These are phyloP conservation scores for Siderastrea radians DNA, from an alignment of 92 coral and sea anemone genomes.

Conservation along the genomic window DNA sequence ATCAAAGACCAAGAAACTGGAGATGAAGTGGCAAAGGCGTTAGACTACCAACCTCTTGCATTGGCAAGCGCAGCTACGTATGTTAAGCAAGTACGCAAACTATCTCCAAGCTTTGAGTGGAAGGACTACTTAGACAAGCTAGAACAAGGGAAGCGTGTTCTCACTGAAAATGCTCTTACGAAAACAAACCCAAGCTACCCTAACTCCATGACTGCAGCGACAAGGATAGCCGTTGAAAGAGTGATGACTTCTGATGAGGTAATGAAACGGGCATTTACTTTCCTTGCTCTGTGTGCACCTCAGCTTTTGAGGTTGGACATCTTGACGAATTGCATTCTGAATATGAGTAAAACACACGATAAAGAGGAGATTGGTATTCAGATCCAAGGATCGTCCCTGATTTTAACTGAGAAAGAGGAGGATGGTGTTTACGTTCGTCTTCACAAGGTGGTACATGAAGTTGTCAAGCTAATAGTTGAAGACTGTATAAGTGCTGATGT, in stretches of 20 bases:
- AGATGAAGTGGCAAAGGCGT: constrained; percentile 44
- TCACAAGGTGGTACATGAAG: constrained; percentile 60
- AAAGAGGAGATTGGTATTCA: constrained; percentile 30
- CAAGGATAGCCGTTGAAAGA: constrained; percentile 53
- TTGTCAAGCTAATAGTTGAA: background rate
- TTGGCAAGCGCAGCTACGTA: constrained; percentile 72
- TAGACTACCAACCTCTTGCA: constrained; percentile 75
- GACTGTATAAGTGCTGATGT: background rate
- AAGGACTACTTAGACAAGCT: constrained; percentile 38
- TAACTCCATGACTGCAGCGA: constrained; percentile 54
- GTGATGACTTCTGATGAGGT: constrained; percentile 11
- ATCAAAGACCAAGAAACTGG: background rate
- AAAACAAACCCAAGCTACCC: constrained; percentile 24
- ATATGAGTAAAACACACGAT: constrained; percentile 21
- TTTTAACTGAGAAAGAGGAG: constrained; percentile 26
- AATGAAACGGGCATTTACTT: constrained; percentile 40
- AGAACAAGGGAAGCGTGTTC: constrained; percentile 26
- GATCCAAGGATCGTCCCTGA: constrained; percentile 54
- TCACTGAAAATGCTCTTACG: constrained; percentile 32
- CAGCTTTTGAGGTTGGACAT: constrained; percentile 38
- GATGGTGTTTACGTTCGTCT: constrained; percentile 24
- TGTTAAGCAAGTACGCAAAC: constrained; percentile 5
- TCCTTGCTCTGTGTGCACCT: constrained; percentile 39
- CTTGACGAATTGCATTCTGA: constrained; percentile 27
- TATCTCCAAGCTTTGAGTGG: constrained; percentile 28